Evolutionary conservation across 2,797 vertebrate species (phyloP).

Genomic region (Sebastes itinus): DNA sequence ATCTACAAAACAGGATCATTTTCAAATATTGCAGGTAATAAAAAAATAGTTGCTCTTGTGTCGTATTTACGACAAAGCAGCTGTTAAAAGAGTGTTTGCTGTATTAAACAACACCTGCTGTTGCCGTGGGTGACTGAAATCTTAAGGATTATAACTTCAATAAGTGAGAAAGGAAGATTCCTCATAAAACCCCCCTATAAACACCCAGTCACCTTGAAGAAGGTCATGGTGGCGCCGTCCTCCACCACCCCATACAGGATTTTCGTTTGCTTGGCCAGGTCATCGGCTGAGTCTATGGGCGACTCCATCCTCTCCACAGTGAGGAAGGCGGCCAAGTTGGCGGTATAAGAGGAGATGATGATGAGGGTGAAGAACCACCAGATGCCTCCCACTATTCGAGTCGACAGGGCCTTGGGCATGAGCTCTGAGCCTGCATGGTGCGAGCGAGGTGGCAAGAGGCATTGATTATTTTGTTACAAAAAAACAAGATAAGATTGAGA

Average conservation of each 20-base stretch:
- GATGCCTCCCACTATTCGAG: slow-evolving; percentile 99
- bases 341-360: slow-evolving; percentile 99
- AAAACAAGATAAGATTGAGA: slow-evolving; percentile 17
- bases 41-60: background rate
- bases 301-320: slow-evolving; percentile 99
- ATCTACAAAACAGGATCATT: background rate
- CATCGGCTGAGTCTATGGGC: slow-evolving; percentile 96
- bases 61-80: background rate
- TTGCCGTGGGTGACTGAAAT: background rate
- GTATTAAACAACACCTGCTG: background rate
- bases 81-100: background rate
- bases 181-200: background rate
- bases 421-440: slow-evolving; percentile 93
- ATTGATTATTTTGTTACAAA: background rate
- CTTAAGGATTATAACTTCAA: background rate
- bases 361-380: slow-evolving; percentile 99
- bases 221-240: slow-evolving; percentile 97
- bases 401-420: slow-evolving; percentile 99
- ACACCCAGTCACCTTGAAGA: slow-evolving; percentile 89
- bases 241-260: slow-evolving; percentile 96
- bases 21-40: background rate
- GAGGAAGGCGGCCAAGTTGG: slow-evolving; percentile 98
- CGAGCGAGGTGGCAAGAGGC: slow-evolving; percentile 68
- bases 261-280: slow-evolving; percentile 98
- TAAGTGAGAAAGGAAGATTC: background rate